A percentile compares a stretch with the other conserved stretches of the same genome.
Conservation (phyloP, 2,888 invertebrate species). For the Thelaira solivaga region DNA sequence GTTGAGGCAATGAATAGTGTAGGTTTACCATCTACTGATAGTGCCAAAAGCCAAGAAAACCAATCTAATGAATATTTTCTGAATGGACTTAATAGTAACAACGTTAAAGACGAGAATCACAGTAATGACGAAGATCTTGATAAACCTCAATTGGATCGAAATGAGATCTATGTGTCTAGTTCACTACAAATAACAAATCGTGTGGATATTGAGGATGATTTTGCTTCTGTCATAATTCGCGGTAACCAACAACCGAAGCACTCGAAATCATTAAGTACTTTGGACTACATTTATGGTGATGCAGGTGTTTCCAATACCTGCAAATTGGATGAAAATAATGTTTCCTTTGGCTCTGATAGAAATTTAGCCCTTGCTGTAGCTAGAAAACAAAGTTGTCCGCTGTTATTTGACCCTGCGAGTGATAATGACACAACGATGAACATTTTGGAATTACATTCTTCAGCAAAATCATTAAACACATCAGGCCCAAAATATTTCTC, state of each 20-base stretch:
- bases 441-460: constrained; percentile 6
- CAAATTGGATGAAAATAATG: constrained; percentile 13
- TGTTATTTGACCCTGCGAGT: constrained; percentile 17
- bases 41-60: not conserved
- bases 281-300: constrained; percentile 64
- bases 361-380: constrained; percentile 6
- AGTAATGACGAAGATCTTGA: constrained; percentile 2
- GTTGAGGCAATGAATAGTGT: constrained; percentile 74
- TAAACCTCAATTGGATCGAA: constrained; percentile 69
- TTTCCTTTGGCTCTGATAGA: constrained; percentile 38
- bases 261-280: constrained; percentile 71
- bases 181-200: constrained; percentile 74
- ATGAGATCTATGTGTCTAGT: constrained; percentile 75
- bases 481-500: constrained; percentile 30
- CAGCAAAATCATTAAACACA: not conserved
- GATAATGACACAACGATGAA: not conserved
- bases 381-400: constrained; percentile 19
- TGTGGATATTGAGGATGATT: constrained; percentile 70
- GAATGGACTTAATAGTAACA: not conserved
- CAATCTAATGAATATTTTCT: not conserved
- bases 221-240: constrained; percentile 69
- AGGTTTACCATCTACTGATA: constrained; percentile 69
- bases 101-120: constrained; percentile 56
- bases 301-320: not conserved
- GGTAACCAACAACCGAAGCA: constrained; percentile 70